Evolutionary conservation across 2,113 vertebrate genomes (phyloP), one percentile per base, ranked within the genome.

Genomic region (Phalacrocorax brasilianus): DNA sequence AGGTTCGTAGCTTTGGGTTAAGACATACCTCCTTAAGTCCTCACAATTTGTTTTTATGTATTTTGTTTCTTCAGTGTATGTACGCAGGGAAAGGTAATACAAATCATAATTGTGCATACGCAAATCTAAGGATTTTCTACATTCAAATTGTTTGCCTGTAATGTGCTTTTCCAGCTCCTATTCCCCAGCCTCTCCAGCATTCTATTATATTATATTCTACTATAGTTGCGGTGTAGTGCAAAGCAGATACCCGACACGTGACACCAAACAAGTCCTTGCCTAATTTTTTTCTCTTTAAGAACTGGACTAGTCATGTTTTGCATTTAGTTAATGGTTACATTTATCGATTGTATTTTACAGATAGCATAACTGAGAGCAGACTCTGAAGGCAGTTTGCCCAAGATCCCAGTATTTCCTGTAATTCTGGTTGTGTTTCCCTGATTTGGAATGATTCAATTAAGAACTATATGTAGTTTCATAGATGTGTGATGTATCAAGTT

Each of bases 381-480:
- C 53, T 53, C 53, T 76, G 88, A 94, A 82, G 86, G 47, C 88
- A 88, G 13, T 91, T 88, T 96, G 91, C 88, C 75, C 62, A 55
- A 88, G 88, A 85, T 94, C 63, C 49, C 49, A 74, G 63, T 94
- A 85, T 96, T 96, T 97, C 96, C 93, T 96, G 93, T 93, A 93
- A 90, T 89, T 95, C 88, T 95, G 75, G 71, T 90, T 93, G 67
- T 88, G 63, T 76, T 94, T 96, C 93, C 93, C 93, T 96, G 96
- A 97, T 95, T 97, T 97, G 58, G 75, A 93, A 83, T 83, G 18
- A 96, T 96, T 89, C 38, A 55, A 24, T 96, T 95, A 88, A 76
- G 78, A 94, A 33, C 71, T 93, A 62, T 82, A 85, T 49, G 53
- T 85, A 82, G 94, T 96, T 95, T 94, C 63, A 73, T 76, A 80